Evolutionary conservation across 2,888 invertebrate species (phyloP).

Genomic region (Neuroscelio doddi): DNA sequence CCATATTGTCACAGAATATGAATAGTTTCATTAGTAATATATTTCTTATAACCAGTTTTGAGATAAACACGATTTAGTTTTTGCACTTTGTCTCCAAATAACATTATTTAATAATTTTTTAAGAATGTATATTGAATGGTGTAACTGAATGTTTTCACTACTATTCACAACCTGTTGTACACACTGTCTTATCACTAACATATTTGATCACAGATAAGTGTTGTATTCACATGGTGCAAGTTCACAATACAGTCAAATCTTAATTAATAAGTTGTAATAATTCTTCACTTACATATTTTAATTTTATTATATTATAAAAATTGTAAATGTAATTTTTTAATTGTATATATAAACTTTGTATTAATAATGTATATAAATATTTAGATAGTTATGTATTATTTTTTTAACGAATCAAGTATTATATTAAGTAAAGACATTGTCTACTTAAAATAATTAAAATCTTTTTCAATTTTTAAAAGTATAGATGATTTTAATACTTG

Average conservation of each 20-base stretch:
- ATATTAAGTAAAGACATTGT: too few species aligned
- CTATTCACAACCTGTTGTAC: constrained; percentile 1
- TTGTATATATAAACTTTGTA: too few species aligned
- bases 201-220: constrained; percentile 2
- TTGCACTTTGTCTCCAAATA: neutral
- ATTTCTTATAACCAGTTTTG: neutral
- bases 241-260: neutral
- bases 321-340: too few species aligned
- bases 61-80: neutral
- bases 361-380: too few species aligned
- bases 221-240: neutral
- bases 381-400: too few species aligned
- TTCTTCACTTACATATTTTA: neutral
- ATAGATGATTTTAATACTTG: too few species aligned
- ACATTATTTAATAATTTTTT: neutral
- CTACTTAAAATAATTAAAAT: too few species aligned
- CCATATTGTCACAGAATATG: neutral
- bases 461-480: too few species aligned
- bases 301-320: too few species aligned
- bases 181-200: neutral
- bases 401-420: too few species aligned
- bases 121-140: neutral
- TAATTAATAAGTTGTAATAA: neutral
- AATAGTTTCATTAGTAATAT: neutral
- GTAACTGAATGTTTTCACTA: constrained; percentile 1